Base-by-base conservation (phyloP, 2,888 invertebrate genomes). In the Tyria jacobaeae region DNA sequence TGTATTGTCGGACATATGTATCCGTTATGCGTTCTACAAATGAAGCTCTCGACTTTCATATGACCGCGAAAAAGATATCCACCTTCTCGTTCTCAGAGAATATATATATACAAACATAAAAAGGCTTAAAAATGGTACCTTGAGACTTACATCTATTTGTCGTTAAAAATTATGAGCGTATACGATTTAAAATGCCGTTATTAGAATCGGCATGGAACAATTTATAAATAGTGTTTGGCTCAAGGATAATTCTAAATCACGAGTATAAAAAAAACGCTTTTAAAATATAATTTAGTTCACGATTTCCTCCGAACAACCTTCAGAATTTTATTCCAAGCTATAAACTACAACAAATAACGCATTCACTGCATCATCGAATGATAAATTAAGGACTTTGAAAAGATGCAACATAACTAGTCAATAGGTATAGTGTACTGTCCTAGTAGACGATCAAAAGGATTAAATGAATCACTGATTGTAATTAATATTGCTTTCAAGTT, bases 231-330 rank as follows among this genome's bases (percentile, higher is more conserved):
- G 68, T 61, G 59, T 67, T 68, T 60, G 54, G 62, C 68, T 66
- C 74, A 68, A 73, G 73, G 68, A 63, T 65, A 62, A 62, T 62
- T 37, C 34, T 62, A 60, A 69, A 67, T 57, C 64, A 60, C 61
- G 48, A 57, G 47, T 34, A 54, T 31, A 60, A 68, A 71, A 75
- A 68, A 70, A 65, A 37, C 24, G 35, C 59, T 59, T 73, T 75
- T 67, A 70, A 62, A 73, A 44, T 54, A 64, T 66, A 62, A 75
- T 70, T 70, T 41, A 50, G 66, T 52, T 51, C 73, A 75, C 62
- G 63, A 73, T 65, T 75, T 75, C 75, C 75, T 66, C 47, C 55
- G 57, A n/a, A 55, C 57, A 58, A 61, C 63, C 39, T 63, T 50
- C 41, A 65, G 57, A 44, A 31, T 31, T 7, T 31, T 31, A 2